Percentiles rank a stretch among this genome's conserved stretches.
phyloP scores from a whole-genome alignment of 2,888 invertebrate species.

The Lingula anatina region DNA sequence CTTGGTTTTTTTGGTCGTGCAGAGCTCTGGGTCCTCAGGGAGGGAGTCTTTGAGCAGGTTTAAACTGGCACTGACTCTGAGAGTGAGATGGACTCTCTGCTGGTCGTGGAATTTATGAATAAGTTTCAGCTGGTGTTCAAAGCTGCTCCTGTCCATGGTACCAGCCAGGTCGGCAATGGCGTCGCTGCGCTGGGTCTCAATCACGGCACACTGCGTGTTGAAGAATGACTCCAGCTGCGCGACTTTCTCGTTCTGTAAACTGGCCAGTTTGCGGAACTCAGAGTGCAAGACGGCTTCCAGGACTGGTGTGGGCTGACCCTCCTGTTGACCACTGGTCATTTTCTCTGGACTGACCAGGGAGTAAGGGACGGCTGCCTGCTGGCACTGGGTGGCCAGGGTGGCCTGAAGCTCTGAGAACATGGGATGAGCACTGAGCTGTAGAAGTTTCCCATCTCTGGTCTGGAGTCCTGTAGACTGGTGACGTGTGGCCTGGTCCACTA shows the following conservation, averaged over 20 bases:
- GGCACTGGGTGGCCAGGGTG: conserved; percentile 23
- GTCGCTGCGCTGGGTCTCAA: conserved; percentile 30
- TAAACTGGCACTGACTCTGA: conserved; percentile 28
- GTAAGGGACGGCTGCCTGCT: conserved; percentile 13
- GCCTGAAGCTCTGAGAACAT: conserved; percentile 35
- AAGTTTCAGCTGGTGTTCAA: conserved; percentile 15
- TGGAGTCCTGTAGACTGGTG: too few relatives aligned
- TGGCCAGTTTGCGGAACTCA: conserved; percentile 30
- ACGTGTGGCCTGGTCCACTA: conserved; percentile 4
- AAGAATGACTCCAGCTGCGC: conserved; percentile 33
- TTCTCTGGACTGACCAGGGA: background rate
- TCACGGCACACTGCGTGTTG: conserved; percentile 24
- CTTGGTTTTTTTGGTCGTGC: conserved; percentile 16
- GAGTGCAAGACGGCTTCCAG: conserved; percentile 38
- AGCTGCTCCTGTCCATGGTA: too few relatives aligned
- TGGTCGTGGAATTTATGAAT: conserved; percentile 25
- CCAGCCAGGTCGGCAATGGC: conserved; percentile 19
- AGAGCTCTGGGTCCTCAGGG: conserved; percentile 16
- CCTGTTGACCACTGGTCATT: too few relatives aligned
- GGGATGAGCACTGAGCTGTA: conserved; percentile 26
- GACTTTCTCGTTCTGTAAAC: conserved; percentile 23
- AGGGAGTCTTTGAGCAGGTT: conserved; percentile 29
- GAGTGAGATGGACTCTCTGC: conserved; percentile 31
- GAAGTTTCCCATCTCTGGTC: conserved; percentile 11
- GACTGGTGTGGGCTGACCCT: too few relatives aligned